Percentiles rank a stretch among this genome's conserved stretches.
These are phyloP conservation scores for Nannobrachium achirus DNA, from an alignment of 2,113 vertebrate genomes.

Conservation along the genomic window DNA sequence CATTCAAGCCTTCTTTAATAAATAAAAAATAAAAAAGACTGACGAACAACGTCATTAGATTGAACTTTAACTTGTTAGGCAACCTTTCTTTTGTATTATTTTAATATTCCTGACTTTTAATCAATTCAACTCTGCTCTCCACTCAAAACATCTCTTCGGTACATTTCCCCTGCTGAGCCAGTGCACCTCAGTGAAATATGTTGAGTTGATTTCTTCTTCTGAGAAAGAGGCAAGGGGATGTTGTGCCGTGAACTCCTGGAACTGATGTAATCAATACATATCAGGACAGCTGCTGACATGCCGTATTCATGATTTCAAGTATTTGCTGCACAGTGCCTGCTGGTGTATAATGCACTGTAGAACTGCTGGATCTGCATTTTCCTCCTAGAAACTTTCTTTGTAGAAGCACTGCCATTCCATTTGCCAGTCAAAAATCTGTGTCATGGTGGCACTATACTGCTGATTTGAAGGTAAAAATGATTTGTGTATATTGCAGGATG, in stretches of 20 bases:
- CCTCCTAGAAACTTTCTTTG: conserved; percentile 1
- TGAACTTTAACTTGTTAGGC: too few species aligned
- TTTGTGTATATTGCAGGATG: too few species aligned
- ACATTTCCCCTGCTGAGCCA: conserved; percentile 34
- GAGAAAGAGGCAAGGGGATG: conserved; percentile 1
- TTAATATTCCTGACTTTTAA: too few species aligned
- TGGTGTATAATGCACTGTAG: conserved; percentile 34
- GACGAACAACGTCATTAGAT: too few species aligned
- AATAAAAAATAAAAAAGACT: too few species aligned
- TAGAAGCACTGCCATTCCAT: neutral
- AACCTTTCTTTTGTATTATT: too few species aligned
- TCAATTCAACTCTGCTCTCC: conserved; percentile 29
- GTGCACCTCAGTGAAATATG: conserved; percentile 14
- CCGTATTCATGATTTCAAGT: conserved; percentile 20
- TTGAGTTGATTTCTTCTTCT: too few species aligned
- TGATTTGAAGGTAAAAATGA: too few species aligned
- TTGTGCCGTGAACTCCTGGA: neutral
- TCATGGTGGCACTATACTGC: neutral
- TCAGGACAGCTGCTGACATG: conserved; percentile 31
- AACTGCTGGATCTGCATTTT: conserved; percentile 5
- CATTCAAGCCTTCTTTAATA: too few species aligned
- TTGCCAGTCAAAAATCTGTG: neutral
- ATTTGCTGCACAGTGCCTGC: conserved; percentile 24
- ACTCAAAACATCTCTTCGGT: conserved; percentile 32
- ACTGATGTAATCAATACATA: conserved; percentile 17